Evolutionary conservation across 2,797 vertebrate species (phyloP), one percentile per base, ranked within the genome.

Genomic region (Labeo calbasu): DNA sequence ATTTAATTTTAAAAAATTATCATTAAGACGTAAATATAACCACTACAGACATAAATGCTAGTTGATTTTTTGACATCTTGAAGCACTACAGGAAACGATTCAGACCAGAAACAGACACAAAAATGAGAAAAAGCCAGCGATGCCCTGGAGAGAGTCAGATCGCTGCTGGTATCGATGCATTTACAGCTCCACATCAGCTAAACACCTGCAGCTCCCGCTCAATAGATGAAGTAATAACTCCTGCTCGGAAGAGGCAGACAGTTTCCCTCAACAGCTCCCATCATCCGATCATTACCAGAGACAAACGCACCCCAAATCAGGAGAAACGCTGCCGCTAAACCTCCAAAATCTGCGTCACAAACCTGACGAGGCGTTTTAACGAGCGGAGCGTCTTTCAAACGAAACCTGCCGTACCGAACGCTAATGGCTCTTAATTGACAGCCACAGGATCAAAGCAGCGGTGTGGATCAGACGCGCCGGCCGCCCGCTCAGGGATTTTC

Each of bases 181-280:
- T 90, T 81, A 87, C 83, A 84, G 86, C 80, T 86, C 57, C 77
- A 78, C 80, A 83, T 53, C 50, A 72, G 21, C 51, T 48, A 36
- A 80, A 59, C 68, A 53, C 59, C 43, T 36, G 2, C 66, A 70
- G 57, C 65, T 66, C 63, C 77, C 40, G 68, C 21, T 75, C 70
- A 50, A 72, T 73, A 76, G 84, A 88, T 85, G 81, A 82, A 90
- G 85, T 87, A 82, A 88, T 84, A 86, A 87, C 69, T 81, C 72
- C 79, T 28, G 19, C n/a, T 14, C 23, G 66, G 43, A 85, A 77
- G 83, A 87, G 86, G 51, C 83, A 83, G 71, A 71, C 83, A 76
- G 66, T 53, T 59, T 71, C 66, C 40, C 65, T 85, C 43, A 81
- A 75, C 81, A 76, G 50, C 81, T 73, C 7, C 63, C 77, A 66